Conservation (phyloP, 2,888 invertebrate species). For the Cantharis lateralis region DNA sequence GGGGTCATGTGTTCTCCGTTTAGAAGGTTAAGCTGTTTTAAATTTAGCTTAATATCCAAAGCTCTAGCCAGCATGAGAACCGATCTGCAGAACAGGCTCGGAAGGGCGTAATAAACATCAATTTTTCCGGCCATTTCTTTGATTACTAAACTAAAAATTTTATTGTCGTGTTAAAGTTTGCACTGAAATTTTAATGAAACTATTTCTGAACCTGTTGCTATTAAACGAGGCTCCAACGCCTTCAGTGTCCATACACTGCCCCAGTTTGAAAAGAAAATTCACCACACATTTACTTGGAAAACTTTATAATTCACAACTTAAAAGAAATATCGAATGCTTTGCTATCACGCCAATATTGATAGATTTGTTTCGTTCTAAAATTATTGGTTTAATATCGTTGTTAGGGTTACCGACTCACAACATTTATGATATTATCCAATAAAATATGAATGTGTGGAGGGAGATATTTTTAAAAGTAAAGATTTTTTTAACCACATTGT, state of each 20-base stretch:
- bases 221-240: slow-evolving; percentile 44
- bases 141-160: background rate
- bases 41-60: slow-evolving; percentile 68
- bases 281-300: background rate
- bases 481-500: background rate
- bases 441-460: background rate
- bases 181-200: slow-evolving; percentile 10
- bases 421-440: background rate
- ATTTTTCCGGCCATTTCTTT: slow-evolving; percentile 46
- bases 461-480: background rate
- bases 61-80: slow-evolving; percentile 68
- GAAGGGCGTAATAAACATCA: slow-evolving; percentile 68
- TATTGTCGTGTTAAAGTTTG: background rate
- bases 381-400: background rate
- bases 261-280: slow-evolving; percentile 44
- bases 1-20: slow-evolving; percentile 68
- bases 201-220: slow-evolving; percentile 9
- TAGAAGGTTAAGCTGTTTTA: slow-evolving; percentile 65
- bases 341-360: background rate
- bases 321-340: background rate
- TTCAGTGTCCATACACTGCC: slow-evolving; percentile 53
- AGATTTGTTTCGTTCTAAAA: background rate
- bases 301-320: background rate
- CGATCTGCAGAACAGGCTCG: slow-evolving; percentile 66
- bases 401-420: background rate